These are phyloP conservation scores for Danionella dracula DNA, from an alignment of 2,797 vertebrate species.

Conservation along the genomic window DNA sequence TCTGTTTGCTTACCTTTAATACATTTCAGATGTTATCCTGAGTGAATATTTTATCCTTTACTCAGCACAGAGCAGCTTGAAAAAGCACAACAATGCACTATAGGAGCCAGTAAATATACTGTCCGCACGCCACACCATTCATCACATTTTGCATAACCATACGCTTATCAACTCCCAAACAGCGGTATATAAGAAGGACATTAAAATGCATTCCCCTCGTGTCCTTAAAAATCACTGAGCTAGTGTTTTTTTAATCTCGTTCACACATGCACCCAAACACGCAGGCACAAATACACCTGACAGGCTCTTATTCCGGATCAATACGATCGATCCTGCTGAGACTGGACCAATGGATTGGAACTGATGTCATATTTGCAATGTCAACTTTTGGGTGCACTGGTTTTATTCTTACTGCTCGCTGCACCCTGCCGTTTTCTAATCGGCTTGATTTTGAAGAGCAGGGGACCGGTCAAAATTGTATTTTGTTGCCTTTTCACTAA, in stretches of 20 bases:
- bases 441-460: neutral
- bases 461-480: too few species aligned
- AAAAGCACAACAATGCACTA: constrained; percentile 11
- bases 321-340: constrained; percentile 9
- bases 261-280: constrained; percentile 8
- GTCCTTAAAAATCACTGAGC: constrained; percentile 10
- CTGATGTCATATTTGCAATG: constrained; percentile 34
- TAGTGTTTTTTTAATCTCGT: constrained; percentile 1
- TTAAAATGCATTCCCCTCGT: constrained; percentile 3
- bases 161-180: constrained; percentile 1
- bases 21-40: neutral
- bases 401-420: neutral
- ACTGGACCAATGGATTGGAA: constrained; percentile 9
- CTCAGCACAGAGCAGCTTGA: neutral
- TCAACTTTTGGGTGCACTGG: neutral
- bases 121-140: neutral
- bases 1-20: neutral
- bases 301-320: constrained; percentile 25
- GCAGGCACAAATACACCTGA: constrained; percentile 1
- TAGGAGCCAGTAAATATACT: constrained; percentile 16
- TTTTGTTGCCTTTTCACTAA: neutral
- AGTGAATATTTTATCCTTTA: constrained; percentile 6
- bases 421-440: neutral
- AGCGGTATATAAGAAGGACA: neutral
- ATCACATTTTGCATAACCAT: constrained; percentile 1